Percentiles rank a stretch among this genome's conserved stretches.
phyloP scores from a whole-genome alignment of 2,113 vertebrate species.

The Neolamprologus sp. region DNA sequence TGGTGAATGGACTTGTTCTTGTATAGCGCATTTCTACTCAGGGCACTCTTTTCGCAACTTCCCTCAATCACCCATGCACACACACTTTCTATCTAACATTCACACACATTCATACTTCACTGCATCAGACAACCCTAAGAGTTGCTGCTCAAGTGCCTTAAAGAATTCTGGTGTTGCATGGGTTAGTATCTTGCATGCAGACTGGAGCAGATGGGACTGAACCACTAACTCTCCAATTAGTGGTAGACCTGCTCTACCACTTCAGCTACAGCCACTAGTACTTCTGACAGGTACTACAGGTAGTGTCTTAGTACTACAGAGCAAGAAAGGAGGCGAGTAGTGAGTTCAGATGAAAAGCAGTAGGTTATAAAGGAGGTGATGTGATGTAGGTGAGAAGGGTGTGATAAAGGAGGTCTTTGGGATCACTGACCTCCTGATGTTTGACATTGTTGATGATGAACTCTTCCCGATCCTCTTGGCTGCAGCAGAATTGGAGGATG shows the following conservation, averaged over 20 bases:
- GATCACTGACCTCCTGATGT: conserved; percentile 77
- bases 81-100: neutral
- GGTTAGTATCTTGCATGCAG: neutral
- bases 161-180: neutral
- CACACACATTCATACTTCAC: neutral
- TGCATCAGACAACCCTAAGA: neutral
- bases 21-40: neutral
- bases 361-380: neutral
- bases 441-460: conserved; percentile 62
- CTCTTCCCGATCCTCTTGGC: conserved; percentile 79
- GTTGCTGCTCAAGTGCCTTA: neutral
- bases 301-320: neutral
- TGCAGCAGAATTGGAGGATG: conserved; percentile 71
- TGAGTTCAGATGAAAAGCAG: neutral
- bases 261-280: neutral
- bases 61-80: neutral
- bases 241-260: neutral
- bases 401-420: neutral
- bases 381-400: neutral
- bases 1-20: neutral
- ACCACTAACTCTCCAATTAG: neutral
- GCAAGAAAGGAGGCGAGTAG: neutral
- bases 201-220: neutral
- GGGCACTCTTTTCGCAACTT: neutral
- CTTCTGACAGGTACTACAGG: neutral